Evolutionary conservation across 2,888 invertebrate genomes (phyloP), one percentile per base, ranked within the genome.

Genomic region (Xestobium rufovillosum): DNA sequence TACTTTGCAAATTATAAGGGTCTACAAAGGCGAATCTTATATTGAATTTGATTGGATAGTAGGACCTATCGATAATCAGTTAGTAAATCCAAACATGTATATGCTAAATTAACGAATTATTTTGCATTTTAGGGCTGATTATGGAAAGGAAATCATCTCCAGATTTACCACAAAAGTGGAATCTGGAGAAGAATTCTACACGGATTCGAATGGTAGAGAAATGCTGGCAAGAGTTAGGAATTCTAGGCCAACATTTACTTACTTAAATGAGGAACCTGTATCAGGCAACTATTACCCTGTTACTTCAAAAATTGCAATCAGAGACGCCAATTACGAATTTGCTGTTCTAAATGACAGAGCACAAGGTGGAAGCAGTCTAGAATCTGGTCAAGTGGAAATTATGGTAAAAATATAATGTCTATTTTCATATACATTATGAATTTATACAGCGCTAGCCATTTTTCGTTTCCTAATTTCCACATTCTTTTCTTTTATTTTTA

Each of bases 201-300:
- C 95, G 0, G 96, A 97, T 59, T 81, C 90, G 0, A 97, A 95
- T 60, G 95, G 94, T 0, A 70, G 95, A 10, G 87, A 94, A 59
- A 75, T 84, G 62, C 52, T 92, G 11, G 73, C 79, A 50, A 69
- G 94, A 17, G 68, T 69, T n/a, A 60, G 78, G 10, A 70, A 83
- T 55, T 64, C 69, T 37, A 67, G 91, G 4, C 79, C 83, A 0
- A 80, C 85, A 0, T 95, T 81, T 75, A 66, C 72, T 4, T 44
- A 79, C 0, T n/a, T n/a, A n/a, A 69, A 74, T 1, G 67, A 69
- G 0, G 90, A 94, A 56, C 74, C 76, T 0, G 64, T 87, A 0
- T 71, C 89, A 0, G 84, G 78, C 0, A 96, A 97, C 59, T 97
- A 94, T 59, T 95, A 90, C 58, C 96, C 96, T 0, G 70, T 96